phyloP scores from a whole-genome alignment of 2,888 invertebrate species.

The Lasioglossum malachurum region DNA sequence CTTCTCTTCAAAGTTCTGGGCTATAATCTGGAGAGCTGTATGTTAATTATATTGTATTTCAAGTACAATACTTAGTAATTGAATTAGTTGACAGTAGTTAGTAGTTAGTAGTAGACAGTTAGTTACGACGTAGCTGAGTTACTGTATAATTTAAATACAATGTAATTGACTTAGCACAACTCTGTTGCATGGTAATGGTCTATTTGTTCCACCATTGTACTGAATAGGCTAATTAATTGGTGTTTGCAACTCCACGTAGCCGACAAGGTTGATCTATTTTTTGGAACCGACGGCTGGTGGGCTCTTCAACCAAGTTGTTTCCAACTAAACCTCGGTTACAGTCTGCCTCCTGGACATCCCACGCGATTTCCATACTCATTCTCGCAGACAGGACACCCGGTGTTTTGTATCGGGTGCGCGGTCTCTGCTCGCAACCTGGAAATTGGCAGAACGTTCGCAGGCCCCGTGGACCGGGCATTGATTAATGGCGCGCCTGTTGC shows the following conservation, averaged over 20 bases:
- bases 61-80: too few species aligned
- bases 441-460: constrained; percentile 81
- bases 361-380: constrained; percentile 36
- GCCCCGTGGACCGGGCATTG: constrained; percentile 82
- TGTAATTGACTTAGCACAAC: too few species aligned
- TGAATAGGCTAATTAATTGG: background rate
- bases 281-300: too few species aligned
- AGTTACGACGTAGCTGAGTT: too few species aligned
- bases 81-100: too few species aligned
- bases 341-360: background rate
- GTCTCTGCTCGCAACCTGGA: constrained; percentile 70
- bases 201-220: background rate
- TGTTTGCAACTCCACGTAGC: background rate
- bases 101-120: too few species aligned
- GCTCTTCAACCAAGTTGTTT: background rate
- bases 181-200: background rate
- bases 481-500: constrained; percentile 85
- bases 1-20: too few species aligned
- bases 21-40: too few species aligned
- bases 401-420: constrained; percentile 58
- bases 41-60: too few species aligned
- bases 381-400: constrained; percentile 18
- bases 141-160: too few species aligned
- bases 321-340: background rate
- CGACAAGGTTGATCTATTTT: background rate